A percentile compares a stretch with the other conserved stretches of the same genome.
These are phyloP conservation scores for Ganaspis brasiliensis DNA, from an alignment of 2,888 invertebrate genomes.

Conservation along the genomic window DNA sequence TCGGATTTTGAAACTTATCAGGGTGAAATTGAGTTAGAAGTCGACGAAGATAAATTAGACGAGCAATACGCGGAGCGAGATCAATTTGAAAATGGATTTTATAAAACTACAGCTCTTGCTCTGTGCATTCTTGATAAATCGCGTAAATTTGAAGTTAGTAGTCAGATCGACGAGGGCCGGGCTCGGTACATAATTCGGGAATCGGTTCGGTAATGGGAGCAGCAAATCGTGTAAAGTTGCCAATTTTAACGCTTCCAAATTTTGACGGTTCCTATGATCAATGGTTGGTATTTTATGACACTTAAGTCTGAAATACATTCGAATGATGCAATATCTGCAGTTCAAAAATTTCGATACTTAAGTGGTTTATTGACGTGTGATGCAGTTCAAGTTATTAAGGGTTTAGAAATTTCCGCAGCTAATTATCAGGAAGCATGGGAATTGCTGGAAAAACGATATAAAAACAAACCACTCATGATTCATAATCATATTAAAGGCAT, in stretches of 20 bases:
- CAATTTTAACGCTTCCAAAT: constrained; percentile 56
- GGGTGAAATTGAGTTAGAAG: background rate
- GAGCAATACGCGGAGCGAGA: background rate
- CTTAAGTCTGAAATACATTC: constrained; percentile 59
- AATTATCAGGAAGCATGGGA: constrained; percentile 62
- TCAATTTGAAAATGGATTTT: constrained; percentile 18
- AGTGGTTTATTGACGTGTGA: constrained; percentile 53
- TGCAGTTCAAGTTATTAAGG: constrained; percentile 52
- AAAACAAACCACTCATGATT: constrained; percentile 59
- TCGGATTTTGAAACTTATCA: constrained; percentile 14
- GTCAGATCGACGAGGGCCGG: background rate
- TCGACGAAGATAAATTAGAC: background rate
- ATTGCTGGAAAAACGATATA: constrained; percentile 55
- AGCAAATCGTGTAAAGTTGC: constrained; percentile 51
- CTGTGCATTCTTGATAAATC: background rate
- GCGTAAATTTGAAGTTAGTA: background rate
- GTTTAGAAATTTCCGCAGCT: constrained; percentile 56
- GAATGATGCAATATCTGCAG: constrained; percentile 51
- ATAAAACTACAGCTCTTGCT: background rate
- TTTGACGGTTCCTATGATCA: constrained; percentile 57
- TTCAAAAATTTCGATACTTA: constrained; percentile 63
- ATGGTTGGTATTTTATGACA: constrained; percentile 60
- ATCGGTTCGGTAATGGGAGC: background rate
- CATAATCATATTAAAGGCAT: constrained; percentile 60
- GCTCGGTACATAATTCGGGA: background rate